Percentiles rank a stretch among this genome's conserved stretches.
These are phyloP conservation scores for Etheostoma nigrum DNA, from an alignment of 2,797 vertebrate species.

Conservation along the genomic window DNA sequence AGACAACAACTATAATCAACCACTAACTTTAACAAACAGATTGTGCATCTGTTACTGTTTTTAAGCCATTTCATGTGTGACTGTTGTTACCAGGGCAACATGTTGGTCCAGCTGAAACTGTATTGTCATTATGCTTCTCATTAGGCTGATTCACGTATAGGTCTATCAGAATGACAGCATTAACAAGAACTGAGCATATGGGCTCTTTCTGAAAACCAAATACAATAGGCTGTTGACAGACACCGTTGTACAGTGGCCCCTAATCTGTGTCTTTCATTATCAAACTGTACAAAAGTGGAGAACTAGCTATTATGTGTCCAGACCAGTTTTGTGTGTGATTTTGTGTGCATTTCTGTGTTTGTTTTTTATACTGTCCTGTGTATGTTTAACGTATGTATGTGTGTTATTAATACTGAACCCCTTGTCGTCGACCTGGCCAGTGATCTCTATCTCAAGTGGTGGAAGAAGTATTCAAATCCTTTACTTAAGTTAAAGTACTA, in stretches of 20 bases:
- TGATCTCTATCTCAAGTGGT: slow-evolving; percentile 11
- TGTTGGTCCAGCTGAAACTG: slow-evolving; percentile 19
- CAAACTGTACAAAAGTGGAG: slow-evolving; percentile 23
- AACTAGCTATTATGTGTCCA: slow-evolving; percentile 11
- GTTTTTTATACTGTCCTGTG: not conserved
- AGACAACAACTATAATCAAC: slow-evolving; percentile 26
- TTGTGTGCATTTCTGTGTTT: not conserved
- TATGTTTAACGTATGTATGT: not conserved
- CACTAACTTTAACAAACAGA: slow-evolving; percentile 24
- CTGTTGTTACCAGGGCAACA: slow-evolving; percentile 33
- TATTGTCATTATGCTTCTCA: slow-evolving; percentile 36
- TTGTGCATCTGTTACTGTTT: slow-evolving; percentile 58
- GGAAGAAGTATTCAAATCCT: no score
- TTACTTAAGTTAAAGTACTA: no score
- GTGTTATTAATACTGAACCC: not conserved
- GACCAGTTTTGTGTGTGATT: slow-evolving; percentile 5
- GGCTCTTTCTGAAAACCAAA: slow-evolving; percentile 33
- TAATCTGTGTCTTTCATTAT: slow-evolving; percentile 47
- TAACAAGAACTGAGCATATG: slow-evolving; percentile 50
- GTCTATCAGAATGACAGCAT: slow-evolving; percentile 14
- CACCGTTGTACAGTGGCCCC: slow-evolving; percentile 19
- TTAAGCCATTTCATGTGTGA: slow-evolving; percentile 7
- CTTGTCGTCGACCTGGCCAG: slow-evolving; percentile 6
- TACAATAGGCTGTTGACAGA: slow-evolving; percentile 49
- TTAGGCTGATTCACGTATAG: slow-evolving; percentile 6